Conservation (phyloP, 2,797 vertebrate species). For the Arrhamphus sclerolepis region DNA sequence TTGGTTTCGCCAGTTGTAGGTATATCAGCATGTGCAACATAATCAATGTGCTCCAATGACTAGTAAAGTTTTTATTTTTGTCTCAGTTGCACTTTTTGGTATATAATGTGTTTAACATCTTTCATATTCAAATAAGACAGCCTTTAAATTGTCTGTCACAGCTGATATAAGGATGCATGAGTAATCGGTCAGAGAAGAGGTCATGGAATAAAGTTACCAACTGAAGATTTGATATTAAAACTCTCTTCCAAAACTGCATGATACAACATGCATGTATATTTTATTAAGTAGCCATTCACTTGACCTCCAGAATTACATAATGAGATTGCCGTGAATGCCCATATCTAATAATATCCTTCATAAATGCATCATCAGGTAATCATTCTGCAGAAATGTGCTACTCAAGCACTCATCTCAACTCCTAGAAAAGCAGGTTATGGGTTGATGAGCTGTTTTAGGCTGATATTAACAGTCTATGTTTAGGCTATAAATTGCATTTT, state of each 20-base stretch:
- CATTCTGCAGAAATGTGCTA: slow-evolving; percentile 55
- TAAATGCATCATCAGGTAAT: slow-evolving; percentile 41
- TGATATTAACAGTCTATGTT: slow-evolving; percentile 14
- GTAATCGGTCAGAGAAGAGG: slow-evolving; percentile 1
- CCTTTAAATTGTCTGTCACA: neutral
- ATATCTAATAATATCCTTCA: slow-evolving; percentile 49
- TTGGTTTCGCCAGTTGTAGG: no score
- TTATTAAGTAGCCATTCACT: slow-evolving; percentile 23
- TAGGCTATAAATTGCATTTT: neutral
- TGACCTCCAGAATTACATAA: slow-evolving; percentile 40
- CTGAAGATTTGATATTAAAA: slow-evolving; percentile 50
- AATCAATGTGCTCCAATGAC: no score
- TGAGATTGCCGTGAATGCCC: slow-evolving; percentile 48
- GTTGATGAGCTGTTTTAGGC: slow-evolving; percentile 18
- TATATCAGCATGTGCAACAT: no score
- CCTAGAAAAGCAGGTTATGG: slow-evolving; percentile 23
- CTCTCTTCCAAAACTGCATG: slow-evolving; percentile 46
- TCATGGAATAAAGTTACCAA: slow-evolving; percentile 29
- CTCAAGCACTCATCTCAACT: slow-evolving; percentile 32
- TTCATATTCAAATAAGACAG: neutral
- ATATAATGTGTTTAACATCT: neutral
- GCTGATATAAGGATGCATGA: slow-evolving; percentile 3
- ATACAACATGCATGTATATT: slow-evolving; percentile 51
- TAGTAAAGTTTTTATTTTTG: neutral
- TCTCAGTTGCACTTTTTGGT: neutral